Evolutionary conservation across 2,797 vertebrate species (phyloP), one percentile per base, ranked within the genome.

Genomic region (Nothura maculosa): DNA sequence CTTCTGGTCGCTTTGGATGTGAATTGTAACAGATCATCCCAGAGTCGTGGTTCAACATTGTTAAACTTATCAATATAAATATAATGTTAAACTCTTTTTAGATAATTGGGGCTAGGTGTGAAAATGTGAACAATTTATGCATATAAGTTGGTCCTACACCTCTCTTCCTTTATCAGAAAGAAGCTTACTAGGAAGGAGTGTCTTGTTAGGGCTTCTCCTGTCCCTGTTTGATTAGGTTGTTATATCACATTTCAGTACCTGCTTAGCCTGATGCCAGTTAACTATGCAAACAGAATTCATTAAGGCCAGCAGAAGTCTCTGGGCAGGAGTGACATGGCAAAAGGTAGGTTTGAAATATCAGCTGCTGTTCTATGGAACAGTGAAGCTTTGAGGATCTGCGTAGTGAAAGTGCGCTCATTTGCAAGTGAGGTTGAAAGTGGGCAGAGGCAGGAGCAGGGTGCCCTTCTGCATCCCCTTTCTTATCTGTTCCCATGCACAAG

Each of bases 61-160:
- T 97, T 97, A 96, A 97, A 97, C 97, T 97, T 97, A 97, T 98
- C 98, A 97, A 97, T 98, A 97, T 97, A 97, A 98, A 98, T 98
- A 98, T 96, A 97, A 97, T 96, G 98, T 97, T 97, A 97, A 97
- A 97, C 96, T 96, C 94, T 97, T 97, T 97, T 96, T 97, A 97
- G 97, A 97, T 97, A 97, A 98, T 97, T 97, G 97, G 97, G 97
- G 95, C 95, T 96, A 97, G 96, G 97, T 98, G 97, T 97, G 97
- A 98, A 98, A 97, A 97, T 97, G 94, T 93, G 95, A 95, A 97
- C 97, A 95, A 96, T 98, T 97, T 97, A 92, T 96, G 94, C 95
- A 97, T 96, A 96, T 96, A 95, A 97, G 96, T 97, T 96, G 97
- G 97, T 94, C 96, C 94, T 95, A 81, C 83, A 92, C 68, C 96